A percentile compares a stretch with the other conserved stretches of the same genome.
phyloP scores from a whole-genome alignment of 2,888 invertebrate species.

The Euzophera pinguis region DNA sequence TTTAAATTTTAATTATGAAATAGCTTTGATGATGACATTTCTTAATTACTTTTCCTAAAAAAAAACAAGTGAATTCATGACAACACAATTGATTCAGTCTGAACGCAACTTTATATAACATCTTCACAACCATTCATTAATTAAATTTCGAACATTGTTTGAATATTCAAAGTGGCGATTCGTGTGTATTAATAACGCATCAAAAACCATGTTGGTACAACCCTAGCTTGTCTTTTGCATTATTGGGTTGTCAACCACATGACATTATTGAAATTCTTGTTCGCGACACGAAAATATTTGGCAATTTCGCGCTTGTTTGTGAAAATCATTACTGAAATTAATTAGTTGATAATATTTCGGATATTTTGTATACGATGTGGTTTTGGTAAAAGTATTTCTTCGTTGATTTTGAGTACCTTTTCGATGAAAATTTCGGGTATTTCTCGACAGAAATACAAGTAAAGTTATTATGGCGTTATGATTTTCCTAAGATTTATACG shows the following conservation, averaged over 20 bases:
- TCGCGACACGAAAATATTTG: constrained; percentile 14
- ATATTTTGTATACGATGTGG: constrained; percentile 2
- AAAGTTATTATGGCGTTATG: too few relatives aligned
- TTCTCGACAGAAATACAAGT: neutral
- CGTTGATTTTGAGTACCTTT: neutral
- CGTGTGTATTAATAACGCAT: constrained; percentile 46
- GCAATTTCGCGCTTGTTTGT: constrained; percentile 8
- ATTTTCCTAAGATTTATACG: too few relatives aligned
- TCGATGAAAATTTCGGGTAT: neutral
- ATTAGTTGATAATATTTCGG: constrained; percentile 9
- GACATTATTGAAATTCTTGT: constrained; percentile 24
- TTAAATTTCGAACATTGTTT: constrained; percentile 47
- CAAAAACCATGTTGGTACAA: constrained; percentile 20
- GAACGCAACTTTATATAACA: neutral
- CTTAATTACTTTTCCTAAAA: too few relatives aligned
- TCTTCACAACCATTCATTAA: constrained; percentile 31
- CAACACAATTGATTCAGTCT: too few relatives aligned
- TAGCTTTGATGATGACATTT: too few relatives aligned
- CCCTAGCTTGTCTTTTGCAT: constrained; percentile 21
- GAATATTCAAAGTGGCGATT: constrained; percentile 41
- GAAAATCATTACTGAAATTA: constrained; percentile 11
- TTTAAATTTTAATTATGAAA: too few relatives aligned
- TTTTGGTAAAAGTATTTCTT: neutral
- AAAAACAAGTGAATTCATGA: too few relatives aligned
- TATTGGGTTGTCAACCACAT: constrained; percentile 37